phyloP scores from a whole-genome alignment of 1,140 invertebrate species.

The Pachyrhynchus sulphureomaculatus region DNA sequence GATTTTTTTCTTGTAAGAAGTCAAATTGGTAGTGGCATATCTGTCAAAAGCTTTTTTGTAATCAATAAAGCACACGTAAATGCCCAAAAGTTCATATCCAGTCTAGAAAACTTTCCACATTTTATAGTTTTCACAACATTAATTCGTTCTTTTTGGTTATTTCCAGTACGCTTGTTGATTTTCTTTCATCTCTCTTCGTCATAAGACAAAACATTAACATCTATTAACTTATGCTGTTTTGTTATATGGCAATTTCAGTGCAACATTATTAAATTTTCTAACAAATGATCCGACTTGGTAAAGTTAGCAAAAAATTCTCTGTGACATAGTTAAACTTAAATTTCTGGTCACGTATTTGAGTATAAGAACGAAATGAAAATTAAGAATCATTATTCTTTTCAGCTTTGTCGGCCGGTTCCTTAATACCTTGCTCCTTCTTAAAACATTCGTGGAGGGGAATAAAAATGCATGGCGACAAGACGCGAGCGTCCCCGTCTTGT shows the following conservation, averaged over 20 bases:
- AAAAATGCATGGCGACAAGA: slow-evolving; percentile 47
- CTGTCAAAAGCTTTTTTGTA: too few species aligned
- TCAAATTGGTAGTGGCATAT: too few species aligned
- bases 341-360: slow-evolving; percentile 49
- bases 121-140: too few species aligned
- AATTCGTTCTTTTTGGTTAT: too few species aligned
- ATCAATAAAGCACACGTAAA: too few species aligned
- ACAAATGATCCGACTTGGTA: slow-evolving; percentile 48
- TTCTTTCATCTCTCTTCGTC: too few species aligned
- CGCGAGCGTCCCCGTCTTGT: slow-evolving; percentile 33
- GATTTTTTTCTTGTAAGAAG: too few species aligned
- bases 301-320: slow-evolving; percentile 48
- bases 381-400: slow-evolving; percentile 54
- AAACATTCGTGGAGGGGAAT: slow-evolving; percentile 48
- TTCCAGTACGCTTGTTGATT: too few species aligned
- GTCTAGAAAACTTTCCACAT: too few species aligned
- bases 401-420: slow-evolving; percentile 49
- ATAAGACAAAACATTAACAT: too few species aligned
- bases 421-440: slow-evolving; percentile 50
- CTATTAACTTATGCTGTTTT: slow-evolving; percentile 50
- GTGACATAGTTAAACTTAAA: slow-evolving; percentile 46
- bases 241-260: slow-evolving; percentile 48
- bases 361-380: slow-evolving; percentile 54
- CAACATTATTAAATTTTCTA: slow-evolving; percentile 52
- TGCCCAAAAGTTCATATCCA: too few species aligned